phyloP scores from a whole-genome alignment of 1,140 invertebrate species.

The Mactra quadrangularis region DNA sequence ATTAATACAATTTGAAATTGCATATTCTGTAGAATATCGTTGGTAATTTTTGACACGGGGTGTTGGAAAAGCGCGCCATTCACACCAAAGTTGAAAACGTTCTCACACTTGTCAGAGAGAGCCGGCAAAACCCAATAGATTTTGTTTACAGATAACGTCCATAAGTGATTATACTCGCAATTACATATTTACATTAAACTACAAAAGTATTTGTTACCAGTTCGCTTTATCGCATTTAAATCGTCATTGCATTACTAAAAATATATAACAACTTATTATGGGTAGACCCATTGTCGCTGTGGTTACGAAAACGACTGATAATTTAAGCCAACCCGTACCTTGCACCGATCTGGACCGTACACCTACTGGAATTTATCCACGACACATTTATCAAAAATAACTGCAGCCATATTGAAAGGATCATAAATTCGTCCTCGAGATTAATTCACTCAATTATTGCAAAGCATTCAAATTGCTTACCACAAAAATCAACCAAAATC shows the following conservation, averaged over 20 bases:
- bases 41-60: background rate
- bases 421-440: conserved; percentile 17
- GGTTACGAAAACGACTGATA: background rate
- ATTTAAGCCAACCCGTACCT: conserved; percentile 25
- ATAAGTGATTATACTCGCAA: conserved; percentile 55
- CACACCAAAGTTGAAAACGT: background rate
- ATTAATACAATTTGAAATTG: conserved; percentile 10
- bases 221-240: conserved; percentile 9
- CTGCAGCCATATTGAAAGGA: conserved; percentile 30
- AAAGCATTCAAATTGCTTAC: too few relatives aligned
- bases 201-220: conserved; percentile 51
- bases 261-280: conserved; percentile 21
- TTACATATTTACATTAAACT: conserved; percentile 55
- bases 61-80: background rate
- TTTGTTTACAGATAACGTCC: conserved; percentile 28
- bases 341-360: background rate
- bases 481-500: too few relatives aligned
- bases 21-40: background rate
- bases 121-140: conserved; percentile 30
- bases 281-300: conserved; percentile 41
- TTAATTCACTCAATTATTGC: too few relatives aligned
- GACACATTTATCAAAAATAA: conserved; percentile 27
- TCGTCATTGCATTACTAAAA: conserved; percentile 34
- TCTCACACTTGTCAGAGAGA: conserved; percentile 15
- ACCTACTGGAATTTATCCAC: background rate